A percentile compares a stretch with the other conserved stretches of the same genome.
These are phyloP conservation scores for Epizoanthus rinbou DNA, from an alignment of 92 coral and sea anemone species.

Conservation along the genomic window DNA sequence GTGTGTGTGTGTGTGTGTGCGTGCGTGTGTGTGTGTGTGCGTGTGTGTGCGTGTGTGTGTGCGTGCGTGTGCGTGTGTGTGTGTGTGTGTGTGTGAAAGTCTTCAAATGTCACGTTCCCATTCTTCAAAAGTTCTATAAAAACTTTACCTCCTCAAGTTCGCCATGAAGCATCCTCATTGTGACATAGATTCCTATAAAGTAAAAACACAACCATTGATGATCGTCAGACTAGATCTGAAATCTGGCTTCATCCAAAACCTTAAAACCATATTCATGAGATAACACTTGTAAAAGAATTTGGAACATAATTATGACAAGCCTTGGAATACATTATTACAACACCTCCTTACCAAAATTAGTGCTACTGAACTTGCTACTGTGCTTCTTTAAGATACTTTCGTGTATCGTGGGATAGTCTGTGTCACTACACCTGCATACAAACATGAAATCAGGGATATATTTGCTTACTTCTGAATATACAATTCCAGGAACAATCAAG, in stretches of 20 bases:
- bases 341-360: conserved; percentile 35
- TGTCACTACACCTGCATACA: conserved; percentile 67
- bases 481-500: too few species aligned
- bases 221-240: background rate
- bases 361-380: conserved; percentile 66
- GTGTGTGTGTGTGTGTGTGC: too few species aligned
- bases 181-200: conserved; percentile 71
- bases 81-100: too few species aligned
- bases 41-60: too few species aligned
- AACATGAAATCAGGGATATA: background rate
- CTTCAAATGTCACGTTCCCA: background rate
- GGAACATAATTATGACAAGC: too few species aligned
- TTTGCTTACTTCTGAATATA: too few species aligned
- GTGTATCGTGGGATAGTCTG: conserved; percentile 84
- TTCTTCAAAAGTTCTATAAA: background rate
- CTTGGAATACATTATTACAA: too few species aligned
- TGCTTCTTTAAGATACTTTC: conserved; percentile 82
- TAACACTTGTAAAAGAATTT: too few species aligned
- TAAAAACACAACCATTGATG: background rate
- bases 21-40: too few species aligned
- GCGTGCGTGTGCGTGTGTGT: too few species aligned
- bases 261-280: too few species aligned
- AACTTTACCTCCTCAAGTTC: conserved; percentile 81
- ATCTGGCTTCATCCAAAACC: background rate
- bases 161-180: conserved; percentile 87